phyloP scores from a whole-genome alignment of 2,113 vertebrate species.

The Entelurus aequoreus region DNA sequence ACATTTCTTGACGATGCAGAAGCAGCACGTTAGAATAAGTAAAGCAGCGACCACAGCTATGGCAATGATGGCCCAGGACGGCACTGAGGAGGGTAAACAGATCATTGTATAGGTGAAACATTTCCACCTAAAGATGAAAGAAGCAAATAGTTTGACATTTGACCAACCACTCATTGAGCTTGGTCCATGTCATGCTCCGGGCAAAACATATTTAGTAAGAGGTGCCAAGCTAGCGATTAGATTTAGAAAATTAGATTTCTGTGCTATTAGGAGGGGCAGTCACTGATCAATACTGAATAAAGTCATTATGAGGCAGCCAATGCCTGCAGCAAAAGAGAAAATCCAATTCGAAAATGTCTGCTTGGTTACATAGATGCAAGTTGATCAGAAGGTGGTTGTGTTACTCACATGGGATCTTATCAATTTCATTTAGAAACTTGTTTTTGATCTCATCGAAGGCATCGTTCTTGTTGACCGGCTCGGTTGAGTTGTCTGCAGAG shows the following conservation, averaged over 20 bases:
- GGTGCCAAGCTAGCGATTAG: conserved; percentile 54
- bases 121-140: conserved; percentile 18
- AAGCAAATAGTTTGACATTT: conserved; percentile 55
- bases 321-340: conserved; percentile 39
- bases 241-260: conserved; percentile 56
- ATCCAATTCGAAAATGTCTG: conserved; percentile 41
- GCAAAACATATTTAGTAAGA: conserved; percentile 57
- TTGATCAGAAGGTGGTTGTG: conserved; percentile 6
- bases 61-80: conserved; percentile 92
- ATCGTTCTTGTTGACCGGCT: conserved; percentile 77
- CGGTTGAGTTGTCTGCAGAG: conserved; percentile 77
- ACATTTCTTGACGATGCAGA: conserved; percentile 98
- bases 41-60: conserved; percentile 87
- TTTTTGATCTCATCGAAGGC: conserved; percentile 83
- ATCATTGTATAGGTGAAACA: conserved; percentile 21
- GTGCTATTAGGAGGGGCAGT: conserved; percentile 51
- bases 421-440: conserved; percentile 91
- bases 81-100: conserved; percentile 74
- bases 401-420: conserved; percentile 89
- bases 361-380: conserved; percentile 14
- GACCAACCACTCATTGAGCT: conserved; percentile 39
- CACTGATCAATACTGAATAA: conserved; percentile 63
- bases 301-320: conserved; percentile 50
- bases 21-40: conserved; percentile 92
- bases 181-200: conserved; percentile 36